Percentiles rank a stretch among this genome's conserved stretches.
Conservation (phyloP, 30 jellyfish, hydroid and myxozoan species). For the Chrysaora quinquecirrha region DNA sequence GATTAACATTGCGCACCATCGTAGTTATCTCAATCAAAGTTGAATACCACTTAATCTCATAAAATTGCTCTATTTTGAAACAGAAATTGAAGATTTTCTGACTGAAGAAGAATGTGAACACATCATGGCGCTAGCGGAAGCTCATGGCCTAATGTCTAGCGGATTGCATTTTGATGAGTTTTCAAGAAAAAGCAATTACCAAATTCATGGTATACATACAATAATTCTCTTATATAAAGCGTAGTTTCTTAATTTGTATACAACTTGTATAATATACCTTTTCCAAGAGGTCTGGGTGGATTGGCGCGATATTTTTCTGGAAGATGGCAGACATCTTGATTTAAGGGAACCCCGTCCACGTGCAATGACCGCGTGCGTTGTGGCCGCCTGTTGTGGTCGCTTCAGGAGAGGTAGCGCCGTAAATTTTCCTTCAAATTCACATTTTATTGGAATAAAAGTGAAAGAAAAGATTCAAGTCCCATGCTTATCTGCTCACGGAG, state of each 20-base stretch:
- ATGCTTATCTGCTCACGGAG: too few relatives aligned
- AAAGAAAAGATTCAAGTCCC: too few relatives aligned
- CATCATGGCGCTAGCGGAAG: conserved; percentile 83
- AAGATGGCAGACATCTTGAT: not conserved
- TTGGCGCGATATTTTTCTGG: not conserved
- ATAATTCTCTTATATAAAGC: not conserved
- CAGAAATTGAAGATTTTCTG: conserved; percentile 89
- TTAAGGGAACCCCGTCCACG: not conserved
- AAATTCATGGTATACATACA: conserved; percentile 69
- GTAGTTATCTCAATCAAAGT: too few relatives aligned
- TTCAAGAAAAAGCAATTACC: conserved; percentile 54
- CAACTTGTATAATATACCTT: not conserved
- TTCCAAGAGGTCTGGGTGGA: not conserved
- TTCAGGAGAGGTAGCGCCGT: too few relatives aligned
- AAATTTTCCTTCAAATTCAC: too few relatives aligned
- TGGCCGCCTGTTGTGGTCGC: too few relatives aligned
- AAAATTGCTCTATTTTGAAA: too few relatives aligned
- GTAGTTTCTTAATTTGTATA: not conserved
- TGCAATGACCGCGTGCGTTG: not conserved
- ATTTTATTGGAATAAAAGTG: too few relatives aligned
- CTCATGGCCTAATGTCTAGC: conserved; percentile 80
- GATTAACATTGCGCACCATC: too few relatives aligned
- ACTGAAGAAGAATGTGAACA: conserved; percentile 91
- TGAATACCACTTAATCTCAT: too few relatives aligned
- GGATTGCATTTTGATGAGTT: conserved; percentile 87